A percentile compares a stretch with the other conserved stretches of the same genome.
phyloP scores from a whole-genome alignment of 2,888 invertebrate genomes.

The Imbricaverruca yamaguchii region DNA sequence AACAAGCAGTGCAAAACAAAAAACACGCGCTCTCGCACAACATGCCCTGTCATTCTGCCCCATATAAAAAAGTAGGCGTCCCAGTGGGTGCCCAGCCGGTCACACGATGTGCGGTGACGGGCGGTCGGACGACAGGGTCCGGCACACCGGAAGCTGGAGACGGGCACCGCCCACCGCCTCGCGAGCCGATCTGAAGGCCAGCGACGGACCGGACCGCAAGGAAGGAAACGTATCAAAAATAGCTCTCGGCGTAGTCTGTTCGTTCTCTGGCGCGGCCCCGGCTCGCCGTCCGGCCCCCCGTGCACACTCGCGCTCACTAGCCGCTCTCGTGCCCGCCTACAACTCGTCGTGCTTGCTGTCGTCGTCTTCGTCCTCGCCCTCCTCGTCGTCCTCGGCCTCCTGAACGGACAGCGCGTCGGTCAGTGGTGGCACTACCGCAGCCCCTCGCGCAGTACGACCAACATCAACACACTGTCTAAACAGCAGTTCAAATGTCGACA shows the following conservation, averaged over 20 bases:
- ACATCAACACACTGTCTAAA: too few relatives aligned
- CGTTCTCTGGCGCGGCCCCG: not conserved
- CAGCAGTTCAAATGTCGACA: too few relatives aligned
- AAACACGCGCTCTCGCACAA: not conserved
- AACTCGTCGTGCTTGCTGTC: slow-evolving; percentile 29
- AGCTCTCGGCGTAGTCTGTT: not conserved
- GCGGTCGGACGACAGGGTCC: not conserved
- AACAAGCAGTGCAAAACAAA: slow-evolving; percentile 10
- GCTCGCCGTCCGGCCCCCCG: too few relatives aligned
- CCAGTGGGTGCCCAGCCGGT: too few relatives aligned
- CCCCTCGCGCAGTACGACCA: too few relatives aligned
- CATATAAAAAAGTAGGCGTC: not conserved
- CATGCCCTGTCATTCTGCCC: not conserved
- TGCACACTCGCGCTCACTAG: not conserved
- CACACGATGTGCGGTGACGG: not conserved
- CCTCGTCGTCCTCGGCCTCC: slow-evolving; percentile 16
- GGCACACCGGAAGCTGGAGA: too few relatives aligned
- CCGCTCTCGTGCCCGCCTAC: not conserved
- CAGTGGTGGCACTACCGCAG: too few relatives aligned
- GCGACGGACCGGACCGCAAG: too few relatives aligned
- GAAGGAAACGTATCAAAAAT: slow-evolving; percentile 12
- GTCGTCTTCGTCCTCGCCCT: slow-evolving; percentile 19
- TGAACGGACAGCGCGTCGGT: not conserved
- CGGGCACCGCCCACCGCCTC: too few relatives aligned
- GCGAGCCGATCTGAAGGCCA: too few relatives aligned